A percentile compares a stretch with the other conserved stretches of the same genome.
Evolutionary conservation across 2,888 invertebrate genomes (phyloP).

Genomic region (Leptinotarsa tumamoca): DNA sequence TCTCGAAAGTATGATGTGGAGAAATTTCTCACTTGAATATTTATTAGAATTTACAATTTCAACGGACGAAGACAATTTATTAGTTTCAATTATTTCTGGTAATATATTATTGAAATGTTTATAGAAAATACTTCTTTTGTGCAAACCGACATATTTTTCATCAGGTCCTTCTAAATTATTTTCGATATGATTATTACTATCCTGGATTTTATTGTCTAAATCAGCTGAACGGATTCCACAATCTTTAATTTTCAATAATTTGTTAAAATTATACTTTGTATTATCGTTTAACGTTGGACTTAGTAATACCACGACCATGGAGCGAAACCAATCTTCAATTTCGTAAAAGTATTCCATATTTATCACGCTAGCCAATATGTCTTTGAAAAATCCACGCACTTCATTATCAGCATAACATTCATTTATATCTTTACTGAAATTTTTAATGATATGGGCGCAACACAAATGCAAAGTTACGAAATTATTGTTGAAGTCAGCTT

Average conservation of each 20-base stretch:
- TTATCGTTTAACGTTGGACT: too few relatives aligned
- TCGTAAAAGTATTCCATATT: slow-evolving; percentile 8
- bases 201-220: too few relatives aligned
- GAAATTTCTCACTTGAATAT: slow-evolving; percentile 6
- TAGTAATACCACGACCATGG: neutral
- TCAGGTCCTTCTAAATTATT: too few relatives aligned
- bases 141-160: too few relatives aligned
- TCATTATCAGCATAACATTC: slow-evolving; percentile 2
- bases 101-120: neutral
- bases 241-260: too few relatives aligned
- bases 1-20: slow-evolving; percentile 2
- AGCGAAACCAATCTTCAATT: slow-evolving; percentile 9
- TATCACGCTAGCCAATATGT: slow-evolving; percentile 1
- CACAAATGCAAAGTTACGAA: slow-evolving; percentile 14
- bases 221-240: too few relatives aligned
- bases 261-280: too few relatives aligned
- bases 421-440: slow-evolving; percentile 9
- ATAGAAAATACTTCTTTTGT: too few relatives aligned
- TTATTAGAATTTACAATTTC: neutral
- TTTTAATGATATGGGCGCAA: slow-evolving; percentile 9
- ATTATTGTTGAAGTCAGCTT: neutral
- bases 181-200: too few relatives aligned
- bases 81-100: neutral
- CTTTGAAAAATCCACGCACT: slow-evolving; percentile 4
- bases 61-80: neutral